Base-by-base conservation (phyloP, 92 coral and sea anemone genomes). In the Metridium senile region DNA sequence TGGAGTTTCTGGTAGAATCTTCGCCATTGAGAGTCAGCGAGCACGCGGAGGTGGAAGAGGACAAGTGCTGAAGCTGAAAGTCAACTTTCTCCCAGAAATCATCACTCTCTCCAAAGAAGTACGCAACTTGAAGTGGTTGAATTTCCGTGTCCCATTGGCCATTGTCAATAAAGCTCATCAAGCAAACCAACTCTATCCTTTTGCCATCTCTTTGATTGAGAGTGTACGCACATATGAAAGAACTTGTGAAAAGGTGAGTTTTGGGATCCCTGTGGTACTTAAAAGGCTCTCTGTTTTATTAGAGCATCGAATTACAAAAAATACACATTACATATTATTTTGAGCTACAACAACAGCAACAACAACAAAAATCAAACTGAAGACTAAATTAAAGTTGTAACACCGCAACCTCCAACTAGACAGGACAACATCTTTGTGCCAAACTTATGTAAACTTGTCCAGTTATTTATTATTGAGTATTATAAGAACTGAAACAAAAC, bases 151-250 rank as follows among this genome's bases (percentile, higher is more conserved):
- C 47, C 99, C 99, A 39, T 71, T 95, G 57, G 97, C 97, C 10
- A 95, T 95, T 66, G 99, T 95, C 7, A 95, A 95, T 96, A 95
- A 95, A 64, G 99, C 99, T 0, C 99, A 95, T 81, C 99, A 95
- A 77, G 99, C 99, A 23, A 95, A 91, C 82, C 99, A 95, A 81
- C 93, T 95, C 28, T 95, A 95, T 66, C 99, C 99, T 11, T 95
- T 95, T 87, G 99, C 99, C 66, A 95, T 95, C 81, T 95, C 99
- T 3, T 89, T 95, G 78, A 95, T 95, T 75, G 99, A 95, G 82
- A 95, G 99, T 80, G 97, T 92, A 21, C 89, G 97, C 19, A 95
- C 99, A 0, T 95, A 95, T 31, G 99, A 95, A 62, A 95, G 97
- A 70, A 93, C 99, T 0, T 95, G 97, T 87, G 98, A 93, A 68